A percentile compares a stretch with the other conserved stretches of the same genome.
Evolutionary conservation across 2,888 invertebrate genomes (phyloP).

Genomic region (Melanostoma mellinum): DNA sequence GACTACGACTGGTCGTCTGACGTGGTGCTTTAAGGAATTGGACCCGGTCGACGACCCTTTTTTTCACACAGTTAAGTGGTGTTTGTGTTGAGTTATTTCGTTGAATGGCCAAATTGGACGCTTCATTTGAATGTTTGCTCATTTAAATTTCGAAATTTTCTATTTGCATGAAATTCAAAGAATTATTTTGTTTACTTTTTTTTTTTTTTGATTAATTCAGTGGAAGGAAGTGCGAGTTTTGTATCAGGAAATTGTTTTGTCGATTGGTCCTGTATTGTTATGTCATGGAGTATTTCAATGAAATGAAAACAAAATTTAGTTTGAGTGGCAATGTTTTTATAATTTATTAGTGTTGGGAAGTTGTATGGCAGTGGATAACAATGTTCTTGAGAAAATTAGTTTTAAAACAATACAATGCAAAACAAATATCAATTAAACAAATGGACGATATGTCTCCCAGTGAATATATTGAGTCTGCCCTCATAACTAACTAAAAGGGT

Average conservation of each 20-base stretch:
- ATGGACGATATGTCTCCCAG: no score
- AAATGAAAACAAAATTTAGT: no score
- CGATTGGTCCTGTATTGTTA: constrained; percentile 6
- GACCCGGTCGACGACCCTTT: constrained; percentile 43
- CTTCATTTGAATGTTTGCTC: constrained; percentile 61
- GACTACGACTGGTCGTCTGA: background rate
- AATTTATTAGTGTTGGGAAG: no score
- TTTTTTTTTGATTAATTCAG: constrained; percentile 16
- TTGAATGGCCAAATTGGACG: constrained; percentile 56
- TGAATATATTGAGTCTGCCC: no score
- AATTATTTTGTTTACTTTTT: constrained; percentile 10
- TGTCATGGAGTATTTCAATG: no score
- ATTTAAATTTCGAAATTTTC: constrained; percentile 43
- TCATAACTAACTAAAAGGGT: no score
- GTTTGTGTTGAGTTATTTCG: constrained; percentile 48
- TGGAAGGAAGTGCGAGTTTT: constrained; percentile 20
- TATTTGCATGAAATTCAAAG: constrained; percentile 38
- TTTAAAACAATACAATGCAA: no score
- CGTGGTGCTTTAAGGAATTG: constrained; percentile 13
- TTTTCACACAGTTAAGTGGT: constrained; percentile 14
- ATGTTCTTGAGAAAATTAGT: no score
- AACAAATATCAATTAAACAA: no score
- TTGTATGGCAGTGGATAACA: no score
- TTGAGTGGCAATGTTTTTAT: no score
- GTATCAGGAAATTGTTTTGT: constrained; percentile 33